phyloP scores from a whole-genome alignment of 1,140 invertebrate species.

The Papilio xuthus region DNA sequence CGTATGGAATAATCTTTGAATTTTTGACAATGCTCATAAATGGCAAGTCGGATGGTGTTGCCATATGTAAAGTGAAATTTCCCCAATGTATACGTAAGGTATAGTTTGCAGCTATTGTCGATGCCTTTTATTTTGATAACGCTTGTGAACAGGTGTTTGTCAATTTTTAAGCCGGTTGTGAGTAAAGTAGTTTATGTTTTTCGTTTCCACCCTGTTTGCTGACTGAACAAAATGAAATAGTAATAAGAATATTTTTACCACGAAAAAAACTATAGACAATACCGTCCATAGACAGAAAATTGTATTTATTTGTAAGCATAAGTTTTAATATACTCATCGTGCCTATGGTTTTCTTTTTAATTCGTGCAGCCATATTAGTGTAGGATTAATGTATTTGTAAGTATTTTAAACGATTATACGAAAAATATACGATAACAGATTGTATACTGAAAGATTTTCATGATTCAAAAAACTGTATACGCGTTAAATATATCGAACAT shows the following conservation, averaged over 20 bases:
- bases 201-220: constrained; percentile 41
- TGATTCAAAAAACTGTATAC: constrained; percentile 75
- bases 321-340: constrained; percentile 68
- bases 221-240: constrained; percentile 58
- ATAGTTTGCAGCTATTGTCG: constrained; percentile 35
- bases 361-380: constrained; percentile 70
- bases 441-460: constrained; percentile 64
- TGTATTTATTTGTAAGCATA: constrained; percentile 74
- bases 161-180: constrained; percentile 64
- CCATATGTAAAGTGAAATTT: constrained; percentile 39
- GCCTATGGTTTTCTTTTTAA: constrained; percentile 51
- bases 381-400: constrained; percentile 45
- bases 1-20: background rate
- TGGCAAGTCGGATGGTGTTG: constrained; percentile 38
- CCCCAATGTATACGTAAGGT: constrained; percentile 32
- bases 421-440: constrained; percentile 61
- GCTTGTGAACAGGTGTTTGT: constrained; percentile 46
- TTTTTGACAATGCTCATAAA: background rate
- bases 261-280: constrained; percentile 66
- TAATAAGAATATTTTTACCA: constrained; percentile 60
- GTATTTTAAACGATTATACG: constrained; percentile 53
- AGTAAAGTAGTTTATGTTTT: constrained; percentile 53
- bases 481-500: constrained; percentile 59
- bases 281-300: constrained; percentile 73
- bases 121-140: constrained; percentile 34